Evolutionary conservation across 2,888 invertebrate genomes (phyloP).

Genomic region (Willowsia nigromaculata): DNA sequence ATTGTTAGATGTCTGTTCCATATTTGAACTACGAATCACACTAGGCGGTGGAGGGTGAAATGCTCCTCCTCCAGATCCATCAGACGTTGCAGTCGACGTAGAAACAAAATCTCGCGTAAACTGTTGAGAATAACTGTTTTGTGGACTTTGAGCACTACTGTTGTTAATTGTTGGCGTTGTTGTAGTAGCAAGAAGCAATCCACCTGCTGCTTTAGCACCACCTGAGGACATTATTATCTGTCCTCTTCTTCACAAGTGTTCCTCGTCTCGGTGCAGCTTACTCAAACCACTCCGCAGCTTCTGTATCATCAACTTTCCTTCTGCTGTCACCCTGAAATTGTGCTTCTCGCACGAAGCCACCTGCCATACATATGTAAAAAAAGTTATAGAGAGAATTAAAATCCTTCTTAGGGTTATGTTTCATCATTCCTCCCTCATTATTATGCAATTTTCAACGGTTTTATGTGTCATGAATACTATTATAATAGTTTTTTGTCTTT

Average conservation of each 20-base stretch:
- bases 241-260: background rate
- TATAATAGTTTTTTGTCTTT: constrained; percentile 1
- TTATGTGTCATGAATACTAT: background rate
- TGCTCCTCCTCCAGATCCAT: constrained; percentile 14
- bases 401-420: background rate
- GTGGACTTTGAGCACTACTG: background rate
- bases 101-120: constrained; percentile 1
- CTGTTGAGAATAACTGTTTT: constrained; percentile 13
- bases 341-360: background rate
- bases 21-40: constrained; percentile 63
- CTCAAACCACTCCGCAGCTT: background rate
- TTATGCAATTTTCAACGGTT: constrained; percentile 53
- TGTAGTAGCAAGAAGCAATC: constrained; percentile 41
- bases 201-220: constrained; percentile 62
- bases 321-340: background rate
- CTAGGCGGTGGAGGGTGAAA: constrained; percentile 65
- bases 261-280: background rate
- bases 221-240: constrained; percentile 66
- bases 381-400: background rate
- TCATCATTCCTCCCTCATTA: background rate
- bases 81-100: background rate
- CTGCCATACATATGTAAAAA: constrained; percentile 4
- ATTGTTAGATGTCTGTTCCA: constrained; percentile 42
- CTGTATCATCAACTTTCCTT: background rate
- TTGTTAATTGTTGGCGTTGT: background rate